Evolutionary conservation across 2,113 vertebrate genomes (phyloP), one percentile per base, ranked within the genome.

Genomic region (Rissa tridactyla): DNA sequence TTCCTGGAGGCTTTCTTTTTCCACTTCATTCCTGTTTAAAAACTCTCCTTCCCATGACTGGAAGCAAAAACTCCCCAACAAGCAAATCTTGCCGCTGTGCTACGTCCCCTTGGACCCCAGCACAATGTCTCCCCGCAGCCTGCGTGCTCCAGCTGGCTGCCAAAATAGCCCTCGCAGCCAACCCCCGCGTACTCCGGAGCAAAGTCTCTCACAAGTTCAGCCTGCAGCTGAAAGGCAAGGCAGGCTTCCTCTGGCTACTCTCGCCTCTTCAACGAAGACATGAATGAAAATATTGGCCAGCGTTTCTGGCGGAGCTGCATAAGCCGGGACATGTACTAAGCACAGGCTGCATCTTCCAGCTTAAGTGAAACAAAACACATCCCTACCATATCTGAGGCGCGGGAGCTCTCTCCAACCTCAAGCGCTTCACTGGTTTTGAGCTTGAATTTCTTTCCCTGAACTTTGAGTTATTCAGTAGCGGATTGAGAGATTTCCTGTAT

Each of bases 401-500:
- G n/a, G 49, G 55, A 71, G 13, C 21, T 71, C 30, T 71, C 73
- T 87, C 32, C 47, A 52, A 15, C 40, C 23, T 79, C 49, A 64
- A 82, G 62, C 36, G 40, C 30, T 82, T 87, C 49, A 42, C 51
- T 82, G 61, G 34, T 89, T 88, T 75, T 26, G 30, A 86, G 61
- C 47, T 68, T 91, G 21, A 71, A 60, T 68, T 82, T 68, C 32
- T 87, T 73, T 66, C 32, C 38, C 61, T 84, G 66, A 82, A 72
- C 66, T 93, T 82, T 4, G 12, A 92, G 58, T 87, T 76, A 85
- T 58, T 89, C 81, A 64, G 73, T 87, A 85, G 87, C 15, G 11
- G 81, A 82, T 87, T 84, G 55, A 27, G 30, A 92, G 75, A 81
- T 76, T 94, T 96, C 80, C 80, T 86, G 64, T 81, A 44, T 84